Base-by-base conservation (phyloP, 2,797 vertebrate genomes). In the Sebastes vulpes region DNA sequence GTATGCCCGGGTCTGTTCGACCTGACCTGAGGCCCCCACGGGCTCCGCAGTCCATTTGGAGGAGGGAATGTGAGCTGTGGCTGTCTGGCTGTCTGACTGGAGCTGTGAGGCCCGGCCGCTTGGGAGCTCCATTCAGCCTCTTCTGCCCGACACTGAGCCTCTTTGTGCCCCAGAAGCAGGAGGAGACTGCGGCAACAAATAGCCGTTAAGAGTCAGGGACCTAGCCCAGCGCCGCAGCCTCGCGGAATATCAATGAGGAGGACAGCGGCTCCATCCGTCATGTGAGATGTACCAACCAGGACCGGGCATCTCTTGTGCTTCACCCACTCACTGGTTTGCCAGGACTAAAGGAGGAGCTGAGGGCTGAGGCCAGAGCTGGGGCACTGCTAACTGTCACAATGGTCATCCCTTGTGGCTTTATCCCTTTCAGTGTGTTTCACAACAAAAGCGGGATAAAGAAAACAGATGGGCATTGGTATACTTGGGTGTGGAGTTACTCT, bases 41-140 rank as follows among this genome's bases (percentile, higher is more conserved):
- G 84, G 79, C 87, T 81, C 87, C 35, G n/a, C 77, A 83, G 85
- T 84, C 88, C 89, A 89, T 94, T 90, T 89, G 90, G 84, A 88
- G 84, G 79, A 89, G 92, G 92, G 82, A 92, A 95, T 89, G 94
- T 93, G 94, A 95, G 94, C 92, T 82, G 75, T 77, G 88, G 77
- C 90, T 90, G 87, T 92, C 88, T 88, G 88, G 54, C 85, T 82
- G 74, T 90, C 81, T 89, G 86, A 82, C 90, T 75, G 82, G 75
- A 81, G 81, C 83, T 77, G 83, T 79, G 86, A 89, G 85, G 84
- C 86, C 84, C 42, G 73, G 90, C 92, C 92, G 60, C 94, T 86
- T 88, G 94, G 94, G 95, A 95, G 91, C 91, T 92, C 92, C 90
- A 93, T 94, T 95, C 91, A 94, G 90, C 84, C 91, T 92, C 89